Base-by-base conservation (phyloP, 2,888 invertebrate genomes). In the Spilosoma lubricipeda region DNA sequence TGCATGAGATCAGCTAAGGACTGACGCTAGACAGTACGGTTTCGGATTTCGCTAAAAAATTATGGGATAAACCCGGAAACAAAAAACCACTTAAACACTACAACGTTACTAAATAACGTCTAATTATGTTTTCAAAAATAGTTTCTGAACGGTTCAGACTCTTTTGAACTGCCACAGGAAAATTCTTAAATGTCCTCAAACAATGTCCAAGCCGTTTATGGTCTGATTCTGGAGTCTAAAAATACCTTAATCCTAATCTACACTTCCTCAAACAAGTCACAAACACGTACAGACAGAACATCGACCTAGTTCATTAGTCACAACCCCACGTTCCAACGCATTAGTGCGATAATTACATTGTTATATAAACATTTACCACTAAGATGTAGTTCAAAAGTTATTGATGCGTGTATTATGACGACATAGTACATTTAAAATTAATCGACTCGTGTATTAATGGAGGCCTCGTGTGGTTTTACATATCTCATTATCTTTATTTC, bases 331-430 rank as follows among this genome's bases (percentile, higher is more conserved):
- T 73, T 71, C 67, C 45, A 63, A 39, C 30, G 18, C 36, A 67
- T 39, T 56, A 36, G 66, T 13, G 33, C 48, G 70, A 69, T 77
- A 78, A 75, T 74, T 59, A 77, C 70, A 73, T 45, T 42, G 72
- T 75, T 76, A 71, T 71, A 71, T 66, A 70, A 52, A 72, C 42
- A 70, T 63, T 69, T 4, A 30, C 30, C 52, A 71, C 27, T 73
- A 70, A 70, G 56, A 13, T 63, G 23, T 66, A 66, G 65, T 45
- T 63, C 63, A 11, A 27, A 59, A n/a, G 52, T 67, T 71, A 74
- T 71, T 67, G 33, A 45, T 71, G 52, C 65, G 23, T 20, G 63
- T 11, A 56, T 42, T 66, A 36, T 56, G 48, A 59, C 66, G 56
- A 30, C 63, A 63, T 71, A 52, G 20, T 70, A 13, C 23, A 70